Evolutionary conservation across 2,797 vertebrate species (phyloP).

Genomic region (Macropus fuliginosus): DNA sequence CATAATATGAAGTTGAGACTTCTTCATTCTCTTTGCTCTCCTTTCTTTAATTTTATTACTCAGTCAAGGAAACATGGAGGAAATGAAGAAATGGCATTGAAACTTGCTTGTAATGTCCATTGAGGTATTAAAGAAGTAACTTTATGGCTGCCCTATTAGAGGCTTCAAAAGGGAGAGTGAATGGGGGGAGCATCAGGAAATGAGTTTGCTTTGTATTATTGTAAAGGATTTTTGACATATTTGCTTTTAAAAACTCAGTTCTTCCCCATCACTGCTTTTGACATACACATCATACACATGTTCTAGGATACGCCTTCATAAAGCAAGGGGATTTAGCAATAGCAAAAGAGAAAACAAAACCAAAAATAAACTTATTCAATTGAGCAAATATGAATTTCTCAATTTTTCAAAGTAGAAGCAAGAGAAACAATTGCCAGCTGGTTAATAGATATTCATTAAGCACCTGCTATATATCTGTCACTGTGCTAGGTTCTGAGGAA

Average conservation of each 20-base stretch:
- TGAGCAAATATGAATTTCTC: neutral
- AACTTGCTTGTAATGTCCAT: constrained; percentile 45
- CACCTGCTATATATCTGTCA: neutral
- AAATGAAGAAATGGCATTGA: constrained; percentile 49
- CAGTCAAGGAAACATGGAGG: constrained; percentile 42
- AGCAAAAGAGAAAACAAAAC: neutral
- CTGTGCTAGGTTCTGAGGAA: neutral
- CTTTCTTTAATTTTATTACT: constrained; percentile 70
- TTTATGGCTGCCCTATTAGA: neutral
- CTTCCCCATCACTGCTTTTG: constrained; percentile 20
- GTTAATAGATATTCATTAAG: neutral
- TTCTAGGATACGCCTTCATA: neutral
- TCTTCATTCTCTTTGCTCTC: constrained; percentile 63
- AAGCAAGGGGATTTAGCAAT: neutral
- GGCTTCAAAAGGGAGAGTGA: neutral
- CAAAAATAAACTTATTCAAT: neutral
- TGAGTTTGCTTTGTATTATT: constrained; percentile 51
- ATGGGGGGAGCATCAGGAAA: constrained; percentile 32
- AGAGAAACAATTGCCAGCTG: neutral
- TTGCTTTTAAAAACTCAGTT: constrained; percentile 34
- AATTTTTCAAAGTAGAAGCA: neutral
- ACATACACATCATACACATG: constrained; percentile 14
- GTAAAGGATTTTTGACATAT: neutral
- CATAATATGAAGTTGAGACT: constrained; percentile 52
- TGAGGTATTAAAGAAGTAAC: constrained; percentile 32